Conservation (phyloP, 2,797 vertebrate genomes). For the Ficedula albicollis region DNA sequence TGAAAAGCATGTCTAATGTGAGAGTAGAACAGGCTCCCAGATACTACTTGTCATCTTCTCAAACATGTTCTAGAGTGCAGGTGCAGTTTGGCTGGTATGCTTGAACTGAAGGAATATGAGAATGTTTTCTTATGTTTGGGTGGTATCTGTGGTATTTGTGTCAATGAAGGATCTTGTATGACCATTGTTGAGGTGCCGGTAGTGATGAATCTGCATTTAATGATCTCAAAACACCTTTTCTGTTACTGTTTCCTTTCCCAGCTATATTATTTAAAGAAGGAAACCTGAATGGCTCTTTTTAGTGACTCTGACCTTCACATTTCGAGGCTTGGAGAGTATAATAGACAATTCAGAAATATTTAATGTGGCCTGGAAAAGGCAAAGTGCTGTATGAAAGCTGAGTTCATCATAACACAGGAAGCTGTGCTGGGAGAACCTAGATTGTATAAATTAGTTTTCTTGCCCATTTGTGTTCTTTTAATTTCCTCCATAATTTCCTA, state of each 20-base stretch:
- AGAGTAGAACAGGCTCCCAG: background rate
- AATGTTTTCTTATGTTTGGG: background rate
- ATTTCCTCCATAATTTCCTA: conserved; percentile 59
- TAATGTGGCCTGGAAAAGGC: background rate
- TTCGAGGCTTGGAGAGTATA: background rate
- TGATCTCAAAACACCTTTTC: background rate
- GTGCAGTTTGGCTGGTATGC: background rate
- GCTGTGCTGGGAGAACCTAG: background rate
- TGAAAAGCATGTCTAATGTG: background rate
- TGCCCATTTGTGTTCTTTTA: conserved; percentile 27
- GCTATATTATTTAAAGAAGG: background rate
- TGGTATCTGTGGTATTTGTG: background rate
- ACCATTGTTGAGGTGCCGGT: background rate
- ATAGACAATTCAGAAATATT: conserved; percentile 35
- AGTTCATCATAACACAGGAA: conserved; percentile 59
- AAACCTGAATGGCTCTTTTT: background rate
- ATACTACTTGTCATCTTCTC: background rate
- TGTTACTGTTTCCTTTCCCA: background rate
- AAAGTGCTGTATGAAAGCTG: conserved; percentile 23
- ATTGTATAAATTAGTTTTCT: conserved; percentile 31
- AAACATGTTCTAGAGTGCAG: background rate
- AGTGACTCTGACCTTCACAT: background rate
- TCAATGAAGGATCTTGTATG: background rate
- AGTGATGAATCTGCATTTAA: background rate
- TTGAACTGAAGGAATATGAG: background rate